Base-by-base conservation (phyloP, 2,113 vertebrate species). In the Salvator merianae region DNA sequence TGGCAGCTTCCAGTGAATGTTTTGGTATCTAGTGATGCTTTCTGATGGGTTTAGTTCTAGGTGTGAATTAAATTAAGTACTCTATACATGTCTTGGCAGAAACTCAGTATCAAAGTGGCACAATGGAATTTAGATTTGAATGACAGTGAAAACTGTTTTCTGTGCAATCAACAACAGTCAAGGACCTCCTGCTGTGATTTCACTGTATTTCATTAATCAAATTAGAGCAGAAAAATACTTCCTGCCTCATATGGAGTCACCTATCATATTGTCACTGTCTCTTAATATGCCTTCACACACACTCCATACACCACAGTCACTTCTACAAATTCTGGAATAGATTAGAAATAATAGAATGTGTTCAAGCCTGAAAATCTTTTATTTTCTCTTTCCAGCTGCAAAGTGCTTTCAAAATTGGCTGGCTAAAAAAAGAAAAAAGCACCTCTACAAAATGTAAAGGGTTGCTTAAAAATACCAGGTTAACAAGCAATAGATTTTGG, bases 81-180 rank as follows among this genome's bases (percentile, higher is more conserved):
- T 18, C 86, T 79, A 38, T 22, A 79, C 9, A 77, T 28, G 26
- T 76, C 36, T 82, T 55, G 43, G 47, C 36, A 72, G 74, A 77
- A 40, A 86, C 47, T 86, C 79, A 71, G 65, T 89, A 93, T 76
- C 77, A 71, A 50, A 83, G 73, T 83, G 77, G 30, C 55, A 79
- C 50, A 81, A 75, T 66, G 36, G 3, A 83, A 79, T 38, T 32
- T 68, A 86, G 74, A 74, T 65, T n/a, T 13, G 47, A 88, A 38
- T 83, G 83, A 84, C 50, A 53, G 47, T 71, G 43, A 91, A 90
- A 84, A 0, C 1, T 55, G 55, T 81, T 82, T 87, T 5, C 40
- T 71, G 34, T 87, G 24, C 70, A 74, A 1, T 84, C 70, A 85
- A 62, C 43, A 85, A 80, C 30, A 34, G 16, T 18, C 66, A 62